These are phyloP conservation scores for Reinhardtius hippoglossoides DNA, from an alignment of 2,113 vertebrate genomes.

Conservation along the genomic window DNA sequence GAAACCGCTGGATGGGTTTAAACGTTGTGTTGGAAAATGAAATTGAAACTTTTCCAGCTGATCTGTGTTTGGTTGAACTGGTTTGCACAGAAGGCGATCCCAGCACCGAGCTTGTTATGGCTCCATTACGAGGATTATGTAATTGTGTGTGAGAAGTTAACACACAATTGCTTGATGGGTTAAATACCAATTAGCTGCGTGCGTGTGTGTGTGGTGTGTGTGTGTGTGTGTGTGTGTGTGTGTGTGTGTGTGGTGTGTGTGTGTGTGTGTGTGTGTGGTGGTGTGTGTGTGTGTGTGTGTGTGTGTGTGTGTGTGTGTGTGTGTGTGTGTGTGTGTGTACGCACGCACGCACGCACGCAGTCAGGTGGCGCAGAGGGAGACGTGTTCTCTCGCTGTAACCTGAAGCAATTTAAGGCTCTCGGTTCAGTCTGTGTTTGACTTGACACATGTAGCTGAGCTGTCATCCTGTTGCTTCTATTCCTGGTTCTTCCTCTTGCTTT, in stretches of 20 bases:
- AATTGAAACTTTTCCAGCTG: too few relatives aligned
- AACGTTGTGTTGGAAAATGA: too few relatives aligned
- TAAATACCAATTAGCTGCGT: constrained; percentile 53
- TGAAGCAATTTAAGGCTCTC: constrained; percentile 25
- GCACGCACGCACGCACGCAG: too few relatives aligned
- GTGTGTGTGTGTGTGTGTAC: background rate
- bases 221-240: too few relatives aligned
- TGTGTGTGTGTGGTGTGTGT: too few relatives aligned
- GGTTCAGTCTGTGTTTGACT: constrained; percentile 40
- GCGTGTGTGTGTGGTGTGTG: too few relatives aligned
- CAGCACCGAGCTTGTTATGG: constrained; percentile 6
- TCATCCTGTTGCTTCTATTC: constrained; percentile 49
- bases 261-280: too few relatives aligned
- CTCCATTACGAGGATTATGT: constrained; percentile 46
- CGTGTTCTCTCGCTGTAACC: too few relatives aligned
- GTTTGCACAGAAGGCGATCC: background rate
- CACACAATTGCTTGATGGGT: constrained; percentile 34
- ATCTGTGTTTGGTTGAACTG: too few relatives aligned
- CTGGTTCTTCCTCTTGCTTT: background rate
- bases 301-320: background rate
- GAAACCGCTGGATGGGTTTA: too few relatives aligned
- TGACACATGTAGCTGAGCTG: constrained; percentile 47
- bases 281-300: too few relatives aligned
- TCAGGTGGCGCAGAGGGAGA: constrained; percentile 1
- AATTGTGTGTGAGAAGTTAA: constrained; percentile 55